phyloP scores from a whole-genome alignment of 2,113 vertebrate species.

The Andinoacara biseriatus region DNA sequence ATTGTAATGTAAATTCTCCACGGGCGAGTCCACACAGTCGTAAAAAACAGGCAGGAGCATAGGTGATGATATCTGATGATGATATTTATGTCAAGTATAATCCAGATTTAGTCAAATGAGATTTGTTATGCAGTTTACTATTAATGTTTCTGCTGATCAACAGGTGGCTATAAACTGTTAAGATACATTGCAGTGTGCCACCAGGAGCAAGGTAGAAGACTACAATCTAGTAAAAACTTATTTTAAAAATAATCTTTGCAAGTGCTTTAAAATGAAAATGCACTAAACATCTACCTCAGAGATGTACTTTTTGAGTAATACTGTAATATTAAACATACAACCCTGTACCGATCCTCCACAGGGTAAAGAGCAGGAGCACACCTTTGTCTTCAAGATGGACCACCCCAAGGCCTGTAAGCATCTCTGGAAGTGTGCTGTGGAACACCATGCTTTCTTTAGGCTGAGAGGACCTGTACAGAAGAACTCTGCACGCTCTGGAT shows the following conservation, averaged over 20 bases:
- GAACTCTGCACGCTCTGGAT: slow-evolving; percentile 85
- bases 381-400: slow-evolving; percentile 96
- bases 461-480: slow-evolving; percentile 94
- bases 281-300: too few relatives aligned
- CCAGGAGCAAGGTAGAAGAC: too few relatives aligned
- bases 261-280: neutral
- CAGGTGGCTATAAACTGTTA: neutral
- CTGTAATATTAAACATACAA: too few relatives aligned
- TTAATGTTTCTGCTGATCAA: neutral
- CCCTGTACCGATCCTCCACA: slow-evolving; percentile 42
- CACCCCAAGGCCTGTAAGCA: slow-evolving; percentile 99
- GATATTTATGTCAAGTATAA: neutral
- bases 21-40: too few relatives aligned
- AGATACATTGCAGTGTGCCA: too few relatives aligned
- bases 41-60: too few relatives aligned
- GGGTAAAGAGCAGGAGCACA: slow-evolving; percentile 99
- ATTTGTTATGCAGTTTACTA: neutral
- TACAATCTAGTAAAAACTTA: neutral
- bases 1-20: neutral
- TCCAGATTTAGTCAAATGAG: neutral
- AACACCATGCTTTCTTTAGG: slow-evolving; percentile 97
- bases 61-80: too few relatives aligned
- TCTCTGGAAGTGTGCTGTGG: slow-evolving; percentile 97
- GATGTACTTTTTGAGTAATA: too few relatives aligned
- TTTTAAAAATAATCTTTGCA: neutral